These are phyloP conservation scores for Dryobotodes eremita DNA, from an alignment of 2,888 invertebrate genomes.

Conservation along the genomic window DNA sequence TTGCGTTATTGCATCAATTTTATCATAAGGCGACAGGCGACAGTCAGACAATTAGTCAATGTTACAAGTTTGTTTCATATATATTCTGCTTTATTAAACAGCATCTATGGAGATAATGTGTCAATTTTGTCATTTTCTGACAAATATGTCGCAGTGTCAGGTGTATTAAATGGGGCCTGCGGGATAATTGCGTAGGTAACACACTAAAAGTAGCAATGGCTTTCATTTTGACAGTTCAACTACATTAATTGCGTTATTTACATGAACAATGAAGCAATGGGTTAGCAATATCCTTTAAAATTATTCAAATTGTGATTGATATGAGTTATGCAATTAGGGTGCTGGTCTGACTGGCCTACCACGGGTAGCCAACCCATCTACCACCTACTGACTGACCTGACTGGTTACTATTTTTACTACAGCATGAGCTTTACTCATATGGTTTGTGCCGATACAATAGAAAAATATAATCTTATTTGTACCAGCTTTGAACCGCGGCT, in stretches of 20 bases:
- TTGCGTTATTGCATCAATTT: too few species aligned
- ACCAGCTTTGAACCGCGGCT: neutral
- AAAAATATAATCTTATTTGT: neutral
- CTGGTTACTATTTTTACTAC: neutral
- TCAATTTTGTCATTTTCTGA: neutral
- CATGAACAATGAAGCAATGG: too few species aligned
- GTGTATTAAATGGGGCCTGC: too few species aligned
- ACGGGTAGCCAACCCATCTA: neutral
- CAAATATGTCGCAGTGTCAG: neutral
- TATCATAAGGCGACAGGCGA: too few species aligned
- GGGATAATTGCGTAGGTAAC: too few species aligned
- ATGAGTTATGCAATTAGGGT: too few species aligned
- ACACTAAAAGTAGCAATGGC: too few species aligned
- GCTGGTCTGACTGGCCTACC: neutral
- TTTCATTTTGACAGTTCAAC: too few species aligned
- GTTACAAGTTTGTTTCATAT: neutral
- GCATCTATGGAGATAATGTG: neutral
- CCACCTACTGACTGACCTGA: neutral
- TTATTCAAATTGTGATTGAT: too few species aligned
- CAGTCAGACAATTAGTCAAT: neutral
- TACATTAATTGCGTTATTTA: too few species aligned
- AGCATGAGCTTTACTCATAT: neutral
- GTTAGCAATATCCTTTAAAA: too few species aligned
- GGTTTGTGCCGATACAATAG: neutral
- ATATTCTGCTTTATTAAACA: neutral